Base-by-base conservation (phyloP, 1,140 invertebrate species). In the Drosophila ambigua region DNA sequence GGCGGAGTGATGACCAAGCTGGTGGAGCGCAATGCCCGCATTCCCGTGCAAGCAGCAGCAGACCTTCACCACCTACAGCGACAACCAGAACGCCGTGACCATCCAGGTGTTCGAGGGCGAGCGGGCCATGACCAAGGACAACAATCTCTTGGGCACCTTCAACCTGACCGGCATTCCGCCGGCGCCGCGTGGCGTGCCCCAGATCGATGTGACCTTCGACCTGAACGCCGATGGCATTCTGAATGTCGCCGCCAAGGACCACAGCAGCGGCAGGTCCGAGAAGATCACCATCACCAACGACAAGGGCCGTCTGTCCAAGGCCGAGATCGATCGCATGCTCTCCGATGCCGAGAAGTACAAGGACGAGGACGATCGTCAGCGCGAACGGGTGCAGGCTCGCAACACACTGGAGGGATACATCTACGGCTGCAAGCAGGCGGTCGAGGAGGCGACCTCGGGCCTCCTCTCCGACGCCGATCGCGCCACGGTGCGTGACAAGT, bases 271-370 rank as follows among this genome's bases (percentile, higher is more conserved):
- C 16, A 95, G 94, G 60, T 94, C 94, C 2, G 95, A 97, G 82
- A 95, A 94, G 76, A 96, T 97, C 62, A 95, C 96, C 26, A 98
- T 98, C 60, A 97, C 96, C 23, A 99, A 99, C 85, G 98, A 99
- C 88, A 98, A 98, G 91, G 97, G 98, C 3, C 94, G 98, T 20
- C 93, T 99, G 2, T 96, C 95, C 23, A 97, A 98, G 89, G 96
- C 96, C 24, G 97, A 99, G 79, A 99, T 99, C 76, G 97, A 98
- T 79, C 93, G 95, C 31, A 99, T 99, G 98, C 93, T 99, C 9
- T 92, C 93, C n/a, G 96, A 96, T 35, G 95, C 96, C 7, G 95
- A 96, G 71, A 94, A 94, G 67, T 96, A 95, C 80, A 94, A 94
- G 71, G 92, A 93, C 20, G 95, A 96, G 85, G 95, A 96, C 77